Conservation (phyloP, 2,797 vertebrate species). For the Sarcoramphus papa region DNA sequence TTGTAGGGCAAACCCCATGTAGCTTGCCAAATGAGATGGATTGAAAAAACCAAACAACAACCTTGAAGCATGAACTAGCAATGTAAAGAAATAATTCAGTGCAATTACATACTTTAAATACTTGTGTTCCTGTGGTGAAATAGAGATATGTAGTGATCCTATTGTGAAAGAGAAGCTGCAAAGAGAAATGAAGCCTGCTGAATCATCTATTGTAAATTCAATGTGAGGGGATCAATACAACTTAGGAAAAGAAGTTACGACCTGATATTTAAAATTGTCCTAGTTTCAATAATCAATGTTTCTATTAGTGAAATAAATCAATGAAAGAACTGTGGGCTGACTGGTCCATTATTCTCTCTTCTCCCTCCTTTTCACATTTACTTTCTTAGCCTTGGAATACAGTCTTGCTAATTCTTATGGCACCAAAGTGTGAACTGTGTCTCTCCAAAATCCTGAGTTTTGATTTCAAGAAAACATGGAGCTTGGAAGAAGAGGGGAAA, state of each 20-base stretch:
- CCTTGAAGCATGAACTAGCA: not conserved
- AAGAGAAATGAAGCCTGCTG: not conserved
- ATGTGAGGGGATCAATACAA: not conserved
- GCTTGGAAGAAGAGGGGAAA: not conserved
- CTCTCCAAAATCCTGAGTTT: not conserved
- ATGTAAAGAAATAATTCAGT: not conserved
- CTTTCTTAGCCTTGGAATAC: not conserved
- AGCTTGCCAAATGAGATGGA: not conserved
- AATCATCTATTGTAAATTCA: not conserved
- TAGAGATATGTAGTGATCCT: accelerated
- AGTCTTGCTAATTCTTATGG: not conserved
- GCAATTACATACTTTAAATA: not conserved
- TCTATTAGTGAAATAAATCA: not conserved
- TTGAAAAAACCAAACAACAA: accelerated
- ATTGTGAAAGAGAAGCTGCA: not conserved
- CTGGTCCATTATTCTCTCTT: not conserved
- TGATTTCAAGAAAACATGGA: not conserved
- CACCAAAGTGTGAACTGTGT: not conserved
- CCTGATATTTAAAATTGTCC: not conserved
- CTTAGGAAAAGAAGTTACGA: not conserved
- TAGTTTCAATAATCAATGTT: not conserved
- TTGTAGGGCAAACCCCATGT: not conserved
- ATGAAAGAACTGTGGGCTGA: not conserved
- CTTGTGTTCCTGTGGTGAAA: not conserved
- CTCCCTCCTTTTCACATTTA: not conserved